Evolutionary conservation across 2,888 invertebrate genomes (phyloP).

Genomic region (Rhamnusium bicolor): DNA sequence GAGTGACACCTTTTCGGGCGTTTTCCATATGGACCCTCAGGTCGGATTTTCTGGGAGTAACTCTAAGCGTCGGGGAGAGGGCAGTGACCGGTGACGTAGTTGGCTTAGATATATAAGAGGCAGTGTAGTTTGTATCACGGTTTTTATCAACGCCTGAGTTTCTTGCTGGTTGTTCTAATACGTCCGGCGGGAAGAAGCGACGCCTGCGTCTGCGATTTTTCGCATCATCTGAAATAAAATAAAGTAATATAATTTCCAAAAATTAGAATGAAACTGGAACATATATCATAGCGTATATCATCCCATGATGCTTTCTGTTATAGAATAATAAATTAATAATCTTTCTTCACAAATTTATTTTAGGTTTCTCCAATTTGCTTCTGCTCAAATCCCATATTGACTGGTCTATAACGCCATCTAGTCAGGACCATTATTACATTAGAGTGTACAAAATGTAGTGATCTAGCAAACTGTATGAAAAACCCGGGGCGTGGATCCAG

Average conservation of each 20-base stretch:
- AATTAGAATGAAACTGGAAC: neutral
- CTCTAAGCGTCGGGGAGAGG: slow-evolving; percentile 47
- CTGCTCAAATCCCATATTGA: too few species aligned
- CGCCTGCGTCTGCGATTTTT: slow-evolving; percentile 62
- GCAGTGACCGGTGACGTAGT: slow-evolving; percentile 58
- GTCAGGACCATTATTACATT: too few species aligned
- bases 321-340: too few species aligned
- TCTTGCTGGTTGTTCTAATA: slow-evolving; percentile 58
- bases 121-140: slow-evolving; percentile 55
- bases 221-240: slow-evolving; percentile 59
- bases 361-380: too few species aligned
- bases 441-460: too few species aligned
- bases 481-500: too few species aligned
- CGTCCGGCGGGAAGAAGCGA: slow-evolving; percentile 65
- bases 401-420: too few species aligned
- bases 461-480: too few species aligned
- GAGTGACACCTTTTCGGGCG: slow-evolving; percentile 64
- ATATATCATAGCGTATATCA: too few species aligned
- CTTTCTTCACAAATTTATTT: too few species aligned
- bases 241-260: neutral
- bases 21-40: slow-evolving; percentile 70
- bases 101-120: slow-evolving; percentile 47
- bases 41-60: slow-evolving; percentile 61
- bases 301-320: too few species aligned
- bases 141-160: slow-evolving; percentile 25